Evolutionary conservation across 2,797 vertebrate genomes (phyloP).

Genomic region (Anguilla anguilla): DNA sequence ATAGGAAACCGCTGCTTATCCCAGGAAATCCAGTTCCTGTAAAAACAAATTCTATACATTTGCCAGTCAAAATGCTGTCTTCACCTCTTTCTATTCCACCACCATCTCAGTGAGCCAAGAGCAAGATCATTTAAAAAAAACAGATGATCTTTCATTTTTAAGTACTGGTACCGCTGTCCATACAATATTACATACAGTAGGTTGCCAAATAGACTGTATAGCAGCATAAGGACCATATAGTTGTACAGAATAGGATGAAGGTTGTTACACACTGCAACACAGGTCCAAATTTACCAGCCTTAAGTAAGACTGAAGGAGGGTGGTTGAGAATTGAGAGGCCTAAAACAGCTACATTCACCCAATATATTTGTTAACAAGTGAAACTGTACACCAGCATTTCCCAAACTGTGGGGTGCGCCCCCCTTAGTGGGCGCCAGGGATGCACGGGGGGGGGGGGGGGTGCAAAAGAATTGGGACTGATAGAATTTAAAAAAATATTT

Average conservation of each 20-base stretch:
- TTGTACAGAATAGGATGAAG: not conserved
- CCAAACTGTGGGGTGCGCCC: too few species aligned
- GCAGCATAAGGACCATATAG: not conserved
- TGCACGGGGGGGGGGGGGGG: too few species aligned
- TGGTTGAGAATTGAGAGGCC: not conserved
- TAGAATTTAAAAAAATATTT: too few species aligned
- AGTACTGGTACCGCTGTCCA: not conserved
- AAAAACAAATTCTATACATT: not conserved
- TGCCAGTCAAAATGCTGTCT: not conserved
- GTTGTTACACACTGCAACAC: not conserved
- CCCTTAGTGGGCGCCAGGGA: too few species aligned
- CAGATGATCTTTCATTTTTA: not conserved
- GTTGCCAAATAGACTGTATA: not conserved
- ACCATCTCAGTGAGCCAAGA: not conserved
- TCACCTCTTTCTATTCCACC: not conserved
- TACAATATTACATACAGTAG: not conserved
- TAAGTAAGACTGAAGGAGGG: not conserved
- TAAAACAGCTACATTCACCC: not conserved
- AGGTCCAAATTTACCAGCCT: not conserved
- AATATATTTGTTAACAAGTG: not conserved
- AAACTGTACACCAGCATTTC: not conserved
- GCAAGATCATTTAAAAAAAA: not conserved
- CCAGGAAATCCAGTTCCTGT: slow-evolving; percentile 23
- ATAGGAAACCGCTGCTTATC: not conserved
- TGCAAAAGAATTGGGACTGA: too few species aligned